These are phyloP conservation scores for Sminthopsis crassicaudata DNA, from an alignment of 2,113 vertebrate species.

Conservation along the genomic window DNA sequence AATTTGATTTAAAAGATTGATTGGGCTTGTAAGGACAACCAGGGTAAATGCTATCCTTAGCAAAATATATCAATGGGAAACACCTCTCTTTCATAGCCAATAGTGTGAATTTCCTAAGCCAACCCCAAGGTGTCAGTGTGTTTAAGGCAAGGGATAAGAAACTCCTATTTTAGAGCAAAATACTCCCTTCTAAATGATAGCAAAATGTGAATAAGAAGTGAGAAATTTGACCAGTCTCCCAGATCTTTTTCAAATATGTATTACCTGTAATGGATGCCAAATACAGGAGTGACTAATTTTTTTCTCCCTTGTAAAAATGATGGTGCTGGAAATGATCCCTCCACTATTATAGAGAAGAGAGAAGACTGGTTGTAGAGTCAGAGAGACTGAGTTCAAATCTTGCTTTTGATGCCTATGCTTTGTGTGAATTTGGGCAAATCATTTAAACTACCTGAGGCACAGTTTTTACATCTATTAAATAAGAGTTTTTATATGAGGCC, in stretches of 20 bases:
- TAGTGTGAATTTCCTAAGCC: background rate
- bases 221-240: slow-evolving; percentile 6
- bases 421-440: background rate
- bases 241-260: background rate
- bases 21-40: background rate
- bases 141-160: background rate
- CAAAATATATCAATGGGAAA: background rate
- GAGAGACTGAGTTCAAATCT: background rate
- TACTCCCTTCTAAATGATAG: background rate
- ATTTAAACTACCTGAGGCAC: background rate
- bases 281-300: background rate
- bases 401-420: background rate
- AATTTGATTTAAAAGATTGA: slow-evolving; percentile 33
- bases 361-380: background rate
- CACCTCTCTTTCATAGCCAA: background rate
- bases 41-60: background rate
- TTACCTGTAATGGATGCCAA: background rate
- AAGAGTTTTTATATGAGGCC: background rate
- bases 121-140: background rate
- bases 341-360: background rate
- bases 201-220: background rate
- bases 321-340: background rate
- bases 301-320: background rate
- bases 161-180: slow-evolving; percentile 21
- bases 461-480: background rate